Evolutionary conservation across 2,113 vertebrate species (phyloP).

Genomic region (Morone chrysops): DNA sequence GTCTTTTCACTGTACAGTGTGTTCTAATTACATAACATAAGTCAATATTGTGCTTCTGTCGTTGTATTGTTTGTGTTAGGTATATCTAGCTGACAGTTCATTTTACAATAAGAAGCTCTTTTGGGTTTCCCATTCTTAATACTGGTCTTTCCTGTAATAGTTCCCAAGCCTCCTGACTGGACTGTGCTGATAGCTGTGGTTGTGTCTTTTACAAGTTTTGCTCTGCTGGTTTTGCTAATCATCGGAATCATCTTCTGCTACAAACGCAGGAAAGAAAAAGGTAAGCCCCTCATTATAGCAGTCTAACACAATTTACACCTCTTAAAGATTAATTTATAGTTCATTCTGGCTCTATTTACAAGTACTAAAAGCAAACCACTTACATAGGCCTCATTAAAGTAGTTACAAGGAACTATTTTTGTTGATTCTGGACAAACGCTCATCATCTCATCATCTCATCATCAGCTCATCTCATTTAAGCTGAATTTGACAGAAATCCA

Average conservation of each 20-base stretch:
- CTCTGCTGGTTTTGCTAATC: constrained; percentile 80
- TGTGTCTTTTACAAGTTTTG: constrained; percentile 71
- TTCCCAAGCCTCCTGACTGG: constrained; percentile 69
- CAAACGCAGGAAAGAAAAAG: constrained; percentile 71
- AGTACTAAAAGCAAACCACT: not conserved
- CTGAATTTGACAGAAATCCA: no score
- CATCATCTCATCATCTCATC: no score
- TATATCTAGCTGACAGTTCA: not conserved
- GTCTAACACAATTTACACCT: not conserved
- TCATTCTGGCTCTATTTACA: not conserved
- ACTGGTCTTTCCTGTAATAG: constrained; percentile 31
- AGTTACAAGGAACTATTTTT: no score
- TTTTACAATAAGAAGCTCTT: not conserved
- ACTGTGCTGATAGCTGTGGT: constrained; percentile 81
- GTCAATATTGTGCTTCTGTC: not conserved
- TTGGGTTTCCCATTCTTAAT: not conserved
- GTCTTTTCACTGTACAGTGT: not conserved
- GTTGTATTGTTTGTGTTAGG: not conserved
- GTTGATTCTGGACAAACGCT: no score
- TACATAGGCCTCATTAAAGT: not conserved
- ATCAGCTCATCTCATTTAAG: no score
- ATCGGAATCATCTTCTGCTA: constrained; percentile 76
- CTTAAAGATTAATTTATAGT: not conserved
- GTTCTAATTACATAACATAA: not conserved
- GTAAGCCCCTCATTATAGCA: constrained; percentile 56